Percentiles rank a stretch among this genome's conserved stretches.
These are phyloP conservation scores for Thalpophila matura DNA, from an alignment of 2,888 invertebrate genomes.

Conservation along the genomic window DNA sequence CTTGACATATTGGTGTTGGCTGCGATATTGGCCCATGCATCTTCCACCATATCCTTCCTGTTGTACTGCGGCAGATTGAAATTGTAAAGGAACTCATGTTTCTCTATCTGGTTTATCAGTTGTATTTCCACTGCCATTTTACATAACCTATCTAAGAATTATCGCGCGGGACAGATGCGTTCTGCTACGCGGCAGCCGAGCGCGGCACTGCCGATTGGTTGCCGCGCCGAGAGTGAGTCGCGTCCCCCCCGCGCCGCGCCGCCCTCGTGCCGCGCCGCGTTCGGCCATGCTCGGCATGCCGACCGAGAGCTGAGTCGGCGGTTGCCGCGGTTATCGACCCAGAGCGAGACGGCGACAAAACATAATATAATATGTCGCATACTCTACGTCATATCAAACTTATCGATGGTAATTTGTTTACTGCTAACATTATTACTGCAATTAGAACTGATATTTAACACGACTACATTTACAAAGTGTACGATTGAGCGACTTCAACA, in stretches of 20 bases:
- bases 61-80: constrained; percentile 68
- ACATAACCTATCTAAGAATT: neutral
- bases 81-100: constrained; percentile 68
- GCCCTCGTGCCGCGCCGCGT: constrained; percentile 46
- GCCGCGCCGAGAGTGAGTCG: constrained; percentile 61
- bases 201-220: constrained; percentile 61
- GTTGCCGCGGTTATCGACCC: constrained; percentile 60
- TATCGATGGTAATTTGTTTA: constrained; percentile 17
- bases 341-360: constrained; percentile 28
- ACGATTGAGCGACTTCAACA: too few relatives aligned
- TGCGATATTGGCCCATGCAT: constrained; percentile 68
- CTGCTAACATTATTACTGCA: neutral
- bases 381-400: constrained; percentile 5
- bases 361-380: constrained; percentile 18
- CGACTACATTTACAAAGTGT: neutral
- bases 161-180: constrained; percentile 31
- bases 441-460: neutral
- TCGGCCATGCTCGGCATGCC: constrained; percentile 54
- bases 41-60: constrained; percentile 68
- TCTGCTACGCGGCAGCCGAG: constrained; percentile 48
- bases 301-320: constrained; percentile 47
- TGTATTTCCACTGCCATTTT: constrained; percentile 68
- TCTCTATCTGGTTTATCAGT: constrained; percentile 68
- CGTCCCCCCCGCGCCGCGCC: constrained; percentile 62
- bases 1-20: constrained; percentile 63